Conservation (phyloP, 1,140 invertebrate genomes). For the Drosophila mayri region DNA sequence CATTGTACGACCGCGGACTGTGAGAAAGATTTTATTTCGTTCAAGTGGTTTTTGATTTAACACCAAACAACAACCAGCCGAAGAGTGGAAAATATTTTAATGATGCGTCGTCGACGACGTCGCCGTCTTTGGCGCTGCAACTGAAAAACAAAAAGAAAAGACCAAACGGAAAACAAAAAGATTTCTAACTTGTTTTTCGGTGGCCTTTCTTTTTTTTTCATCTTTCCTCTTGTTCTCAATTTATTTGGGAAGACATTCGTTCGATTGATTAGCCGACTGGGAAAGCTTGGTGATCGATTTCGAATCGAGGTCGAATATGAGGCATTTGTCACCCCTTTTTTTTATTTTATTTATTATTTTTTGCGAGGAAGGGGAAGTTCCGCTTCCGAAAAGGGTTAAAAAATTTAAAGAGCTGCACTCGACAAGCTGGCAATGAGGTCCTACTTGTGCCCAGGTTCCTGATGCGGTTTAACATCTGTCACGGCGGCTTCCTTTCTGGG, state of each 20-base stretch:
- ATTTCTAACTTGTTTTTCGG: slow-evolving; percentile 78
- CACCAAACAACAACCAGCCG: slow-evolving; percentile 63
- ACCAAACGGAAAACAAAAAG: slow-evolving; percentile 56
- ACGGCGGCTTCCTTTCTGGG: slow-evolving; percentile 62
- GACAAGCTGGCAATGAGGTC: slow-evolving; percentile 67
- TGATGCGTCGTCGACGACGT: slow-evolving; percentile 65
- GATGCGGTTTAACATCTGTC: slow-evolving; percentile 78
- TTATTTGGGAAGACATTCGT: slow-evolving; percentile 47
- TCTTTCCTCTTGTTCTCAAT: slow-evolving; percentile 43
- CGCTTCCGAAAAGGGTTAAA: slow-evolving; percentile 24
- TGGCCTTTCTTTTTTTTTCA: slow-evolving; percentile 52
- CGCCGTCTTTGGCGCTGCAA: slow-evolving; percentile 47
- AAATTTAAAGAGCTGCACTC: slow-evolving; percentile 40
- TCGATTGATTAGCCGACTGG: slow-evolving; percentile 70
- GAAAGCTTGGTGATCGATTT: slow-evolving; percentile 42
- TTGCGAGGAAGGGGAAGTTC: background rate
- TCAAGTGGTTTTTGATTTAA: slow-evolving; percentile 83
- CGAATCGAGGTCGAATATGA: slow-evolving; percentile 37
- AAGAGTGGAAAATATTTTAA: slow-evolving; percentile 80
- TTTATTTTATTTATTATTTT: background rate
- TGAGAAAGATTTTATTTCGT: slow-evolving; percentile 83
- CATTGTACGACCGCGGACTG: slow-evolving; percentile 59
- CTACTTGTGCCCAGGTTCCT: slow-evolving; percentile 20
- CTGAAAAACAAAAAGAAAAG: slow-evolving; percentile 45
- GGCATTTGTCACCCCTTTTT: slow-evolving; percentile 23